A percentile compares a stretch with the other conserved stretches of the same genome.
These are phyloP conservation scores for Archocentrus centrarchus DNA, from an alignment of 2,113 vertebrate genomes.

Conservation along the genomic window DNA sequence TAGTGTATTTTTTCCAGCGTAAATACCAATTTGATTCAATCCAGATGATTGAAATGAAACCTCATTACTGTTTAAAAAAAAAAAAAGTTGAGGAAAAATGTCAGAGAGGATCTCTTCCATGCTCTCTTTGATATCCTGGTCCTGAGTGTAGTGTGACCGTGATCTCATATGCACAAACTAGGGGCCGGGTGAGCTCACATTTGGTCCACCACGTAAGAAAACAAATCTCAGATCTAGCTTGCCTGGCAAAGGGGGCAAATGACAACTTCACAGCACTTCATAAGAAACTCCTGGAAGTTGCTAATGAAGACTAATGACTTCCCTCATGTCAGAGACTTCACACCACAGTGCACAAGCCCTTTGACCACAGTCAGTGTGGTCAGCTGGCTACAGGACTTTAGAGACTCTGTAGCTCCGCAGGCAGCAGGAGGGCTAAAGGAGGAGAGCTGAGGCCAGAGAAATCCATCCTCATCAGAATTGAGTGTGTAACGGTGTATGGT, in stretches of 20 bases:
- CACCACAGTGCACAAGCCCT: conserved; percentile 71
- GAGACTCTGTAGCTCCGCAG: neutral
- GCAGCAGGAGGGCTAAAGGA: neutral
- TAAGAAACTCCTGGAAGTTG: conserved; percentile 84
- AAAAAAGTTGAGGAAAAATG: neutral
- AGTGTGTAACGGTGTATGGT: neutral
- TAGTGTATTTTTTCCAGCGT: too few species aligned
- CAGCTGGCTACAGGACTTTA: conserved; percentile 26
- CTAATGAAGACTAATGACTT: conserved; percentile 86
- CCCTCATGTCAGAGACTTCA: conserved; percentile 76
- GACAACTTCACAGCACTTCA: conserved; percentile 84
- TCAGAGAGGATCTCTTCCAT: neutral
- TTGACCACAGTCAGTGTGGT: conserved; percentile 62
- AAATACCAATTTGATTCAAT: too few species aligned
- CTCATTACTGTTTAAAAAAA: neutral
- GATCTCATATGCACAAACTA: neutral
- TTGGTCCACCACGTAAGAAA: conserved; percentile 78
- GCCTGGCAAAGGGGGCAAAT: conserved; percentile 77
- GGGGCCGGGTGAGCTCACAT: conserved; percentile 68
- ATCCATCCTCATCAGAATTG: neutral
- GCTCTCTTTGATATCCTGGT: neutral
- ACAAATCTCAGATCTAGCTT: conserved; percentile 75
- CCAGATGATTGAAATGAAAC: too few species aligned
- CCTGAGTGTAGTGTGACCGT: neutral
- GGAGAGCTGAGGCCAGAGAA: neutral